Evolutionary conservation across 2,888 invertebrate genomes (phyloP).

Genomic region (Ophion costatus): DNA sequence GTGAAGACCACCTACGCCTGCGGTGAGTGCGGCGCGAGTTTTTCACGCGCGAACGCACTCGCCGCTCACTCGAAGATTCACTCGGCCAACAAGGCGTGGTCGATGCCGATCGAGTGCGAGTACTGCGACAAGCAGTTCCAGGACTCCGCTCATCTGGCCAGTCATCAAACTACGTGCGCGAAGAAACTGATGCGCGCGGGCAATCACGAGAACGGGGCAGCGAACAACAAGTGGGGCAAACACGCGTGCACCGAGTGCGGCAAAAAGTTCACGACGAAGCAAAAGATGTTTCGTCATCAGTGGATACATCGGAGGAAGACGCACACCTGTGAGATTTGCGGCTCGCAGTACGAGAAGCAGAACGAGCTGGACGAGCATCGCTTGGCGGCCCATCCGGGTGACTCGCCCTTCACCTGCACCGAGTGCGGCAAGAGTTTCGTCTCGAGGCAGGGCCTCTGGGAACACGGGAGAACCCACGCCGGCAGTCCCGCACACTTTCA

Average conservation of each 20-base stretch:
- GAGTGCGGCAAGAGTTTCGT: conserved; percentile 84
- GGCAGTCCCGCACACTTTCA: conserved; percentile 83
- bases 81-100: conserved; percentile 68
- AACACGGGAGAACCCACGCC: conserved; percentile 83
- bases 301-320: conserved; percentile 84
- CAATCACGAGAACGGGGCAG: conserved; percentile 73
- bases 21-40: conserved; percentile 82
- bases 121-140: conserved; percentile 84
- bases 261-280: conserved; percentile 84
- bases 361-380: conserved; percentile 82
- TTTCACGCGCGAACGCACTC: conserved; percentile 83
- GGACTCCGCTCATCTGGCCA: conserved; percentile 81
- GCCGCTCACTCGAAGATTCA: conserved; percentile 81
- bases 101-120: conserved; percentile 82
- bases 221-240: conserved; percentile 80
- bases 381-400: conserved; percentile 81
- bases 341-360: conserved; percentile 82
- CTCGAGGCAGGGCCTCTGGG: conserved; percentile 84
- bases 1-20: conserved; percentile 78
- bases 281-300: conserved; percentile 84
- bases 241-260: conserved; percentile 83
- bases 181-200: conserved; percentile 76
- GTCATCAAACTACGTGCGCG: conserved; percentile 81
- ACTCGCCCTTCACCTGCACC: conserved; percentile 82
- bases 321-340: conserved; percentile 83